Evolutionary conservation across 2,888 invertebrate genomes (phyloP), one percentile per base, ranked within the genome.

Genomic region (Biston betularia): DNA sequence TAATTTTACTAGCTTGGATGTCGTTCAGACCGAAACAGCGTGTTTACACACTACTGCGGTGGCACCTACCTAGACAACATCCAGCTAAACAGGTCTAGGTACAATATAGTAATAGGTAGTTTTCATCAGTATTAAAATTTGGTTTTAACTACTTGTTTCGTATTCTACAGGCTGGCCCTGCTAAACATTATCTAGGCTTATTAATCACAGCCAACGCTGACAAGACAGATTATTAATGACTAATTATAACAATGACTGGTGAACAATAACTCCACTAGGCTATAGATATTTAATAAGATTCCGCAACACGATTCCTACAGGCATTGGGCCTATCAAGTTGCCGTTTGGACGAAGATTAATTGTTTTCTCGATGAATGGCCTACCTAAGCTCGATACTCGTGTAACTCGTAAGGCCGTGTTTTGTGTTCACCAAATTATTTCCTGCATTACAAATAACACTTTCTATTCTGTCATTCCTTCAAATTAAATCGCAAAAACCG

Each of bases 321-420:
- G 83, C 86, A 86, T 85, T 84, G 83, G 80, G 78, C 81, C 84
- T 87, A 89, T 88, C 88, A 83, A 81, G 82, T 82, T 81, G 82
- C 82, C 71, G 81, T 82, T 86, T 83, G 82, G 92, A 90, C 89
- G 87, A 89, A 87, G 91, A 92, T 92, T 88, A 89, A 92, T 92
- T 79, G 80, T 81, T 76, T 83, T 80, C 75, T 75, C 68, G 79
- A 82, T 80, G 77, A 80, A 81, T 78, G 78, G 77, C 75, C 76
- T 77, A 78, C 77, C 76, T 76, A 79, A 79, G 78, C 81, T 79
- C 74, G 73, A 79, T 81, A 79, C 80, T 86, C 79, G 77, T 78
- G 77, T 76, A 73, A 78, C 73, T 71, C 75, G 35, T 79, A 75
- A 80, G 79, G 79, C 77, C 80, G 78, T 68, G 73, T 79, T 80